Evolutionary conservation across 1,140 invertebrate genomes (phyloP), one percentile per base, ranked within the genome.

Genomic region (Formica exsecta): DNA sequence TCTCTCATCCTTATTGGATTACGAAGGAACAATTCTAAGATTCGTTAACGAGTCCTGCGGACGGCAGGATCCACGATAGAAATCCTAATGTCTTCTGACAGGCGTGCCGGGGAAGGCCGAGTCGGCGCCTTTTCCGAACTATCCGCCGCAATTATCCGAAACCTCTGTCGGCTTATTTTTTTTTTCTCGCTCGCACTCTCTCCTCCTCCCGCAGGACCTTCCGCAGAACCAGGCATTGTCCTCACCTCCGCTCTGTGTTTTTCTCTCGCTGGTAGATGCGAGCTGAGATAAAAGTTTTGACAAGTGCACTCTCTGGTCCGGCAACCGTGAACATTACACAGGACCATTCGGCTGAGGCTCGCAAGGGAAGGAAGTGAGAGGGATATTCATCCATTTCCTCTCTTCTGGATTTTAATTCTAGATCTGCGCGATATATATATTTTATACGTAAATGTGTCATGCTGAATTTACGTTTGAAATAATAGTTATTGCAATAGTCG

Each of bases 1-100:
- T 92, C 88, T 92, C 87, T 92, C 87, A 92, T 93, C 90, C 90
- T 93, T 92, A 93, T 93, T 93, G 92, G 90, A 94, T 93, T 94
- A 94, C 92, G 89, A 91, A 85, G 90, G 92, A 93, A 89, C 89
- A 93, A 93, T 92, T 90, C 84, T 87, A 92, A 87, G 91, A 90
- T 87, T 88, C 92, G 89, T 89, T 91, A 93, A 92, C 92, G 93
- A 92, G 91, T 92, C 87, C 79, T 75, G 79, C 86, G 90, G 91
- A 54, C 77, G 88, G 65, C 41, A 25, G 71, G 76, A 73, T 83
- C 77, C 74, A 87, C 91, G 91, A 93, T 94, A 91, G 93, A 92
- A 91, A 92, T 92, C 89, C 89, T 93, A 93, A 94, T 93, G 87
- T 85, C 88, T 86, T 81, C 84, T 92, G 94, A 94, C 93, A 94